Evolutionary conservation across 1,140 invertebrate genomes (phyloP).

Genomic region (Carcinoscorpius rotundicauda): DNA sequence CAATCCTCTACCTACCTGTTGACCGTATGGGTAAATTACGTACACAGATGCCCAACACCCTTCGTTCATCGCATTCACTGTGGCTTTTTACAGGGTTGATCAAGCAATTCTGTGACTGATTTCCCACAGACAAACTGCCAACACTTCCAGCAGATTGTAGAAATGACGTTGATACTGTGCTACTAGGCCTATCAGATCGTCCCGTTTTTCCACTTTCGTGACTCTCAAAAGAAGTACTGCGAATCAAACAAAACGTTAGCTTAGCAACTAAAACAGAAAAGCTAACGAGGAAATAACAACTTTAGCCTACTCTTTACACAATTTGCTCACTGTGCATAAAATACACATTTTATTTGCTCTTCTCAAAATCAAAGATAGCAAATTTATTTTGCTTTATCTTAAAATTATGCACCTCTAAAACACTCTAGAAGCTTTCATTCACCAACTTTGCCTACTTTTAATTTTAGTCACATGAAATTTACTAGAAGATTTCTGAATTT

Average conservation of each 20-base stretch:
- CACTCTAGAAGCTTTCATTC: too few relatives aligned
- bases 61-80: conserved; percentile 48
- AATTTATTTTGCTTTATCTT: too few relatives aligned
- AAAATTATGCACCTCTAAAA: too few relatives aligned
- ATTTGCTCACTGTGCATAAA: too few relatives aligned
- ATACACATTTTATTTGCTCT: too few relatives aligned
- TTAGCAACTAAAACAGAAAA: neutral
- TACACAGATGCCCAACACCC: conserved; percentile 79
- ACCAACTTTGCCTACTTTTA: too few relatives aligned
- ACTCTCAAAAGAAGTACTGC: conserved; percentile 20
- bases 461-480: too few relatives aligned
- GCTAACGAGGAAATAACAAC: too few relatives aligned
- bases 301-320: too few relatives aligned
- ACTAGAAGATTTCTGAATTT: too few relatives aligned
- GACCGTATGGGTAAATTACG: conserved; percentile 78
- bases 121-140: conserved; percentile 9
- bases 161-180: conserved; percentile 11
- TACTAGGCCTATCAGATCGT: conserved; percentile 16
- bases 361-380: too few relatives aligned
- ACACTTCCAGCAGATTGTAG: conserved; percentile 14
- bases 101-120: conserved; percentile 6
- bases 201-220: conserved; percentile 13
- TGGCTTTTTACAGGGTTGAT: conserved; percentile 3
- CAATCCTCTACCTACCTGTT: conserved; percentile 39
- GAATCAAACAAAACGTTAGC: neutral